Evolutionary conservation across 2,113 vertebrate species (phyloP).

Genomic region (Megaptera novaeangliae): DNA sequence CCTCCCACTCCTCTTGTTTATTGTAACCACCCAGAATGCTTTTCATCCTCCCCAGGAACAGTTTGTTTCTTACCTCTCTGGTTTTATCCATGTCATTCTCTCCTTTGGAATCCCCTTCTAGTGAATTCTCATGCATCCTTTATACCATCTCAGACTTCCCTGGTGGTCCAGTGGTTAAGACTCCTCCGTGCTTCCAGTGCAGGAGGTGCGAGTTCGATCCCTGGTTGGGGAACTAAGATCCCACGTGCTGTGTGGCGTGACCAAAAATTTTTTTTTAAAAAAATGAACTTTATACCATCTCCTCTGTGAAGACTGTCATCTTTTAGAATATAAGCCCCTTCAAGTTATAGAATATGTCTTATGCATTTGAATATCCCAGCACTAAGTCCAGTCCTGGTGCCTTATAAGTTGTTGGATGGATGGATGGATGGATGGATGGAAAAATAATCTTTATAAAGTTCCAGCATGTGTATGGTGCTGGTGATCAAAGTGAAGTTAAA

Average conservation of each 20-base stretch:
- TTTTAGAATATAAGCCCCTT: neutral
- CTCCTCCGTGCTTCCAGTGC: too few relatives aligned
- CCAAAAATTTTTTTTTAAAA: too few relatives aligned
- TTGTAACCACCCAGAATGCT: neutral
- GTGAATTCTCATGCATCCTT: neutral
- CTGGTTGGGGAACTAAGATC: too few relatives aligned
- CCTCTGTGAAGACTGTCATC: neutral
- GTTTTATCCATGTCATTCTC: neutral
- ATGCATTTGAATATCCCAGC: neutral
- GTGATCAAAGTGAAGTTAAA: conserved; percentile 12
- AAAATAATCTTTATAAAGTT: conserved; percentile 3
- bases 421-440: neutral
- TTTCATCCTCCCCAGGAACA: neutral
- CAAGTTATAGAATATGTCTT: neutral
- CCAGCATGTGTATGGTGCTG: neutral
- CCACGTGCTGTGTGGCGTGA: too few relatives aligned
- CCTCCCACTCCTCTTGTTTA: neutral
- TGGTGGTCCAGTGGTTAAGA: too few relatives aligned
- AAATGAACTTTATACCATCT: neutral
- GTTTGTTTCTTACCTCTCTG: neutral
- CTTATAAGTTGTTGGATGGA: neutral
- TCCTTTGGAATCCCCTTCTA: neutral
- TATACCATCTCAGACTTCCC: neutral
- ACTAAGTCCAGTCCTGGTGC: neutral
- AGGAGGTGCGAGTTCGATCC: too few relatives aligned